Evolutionary conservation across 2,113 vertebrate genomes (phyloP).

Genomic region (Cnemophilus loriae): DNA sequence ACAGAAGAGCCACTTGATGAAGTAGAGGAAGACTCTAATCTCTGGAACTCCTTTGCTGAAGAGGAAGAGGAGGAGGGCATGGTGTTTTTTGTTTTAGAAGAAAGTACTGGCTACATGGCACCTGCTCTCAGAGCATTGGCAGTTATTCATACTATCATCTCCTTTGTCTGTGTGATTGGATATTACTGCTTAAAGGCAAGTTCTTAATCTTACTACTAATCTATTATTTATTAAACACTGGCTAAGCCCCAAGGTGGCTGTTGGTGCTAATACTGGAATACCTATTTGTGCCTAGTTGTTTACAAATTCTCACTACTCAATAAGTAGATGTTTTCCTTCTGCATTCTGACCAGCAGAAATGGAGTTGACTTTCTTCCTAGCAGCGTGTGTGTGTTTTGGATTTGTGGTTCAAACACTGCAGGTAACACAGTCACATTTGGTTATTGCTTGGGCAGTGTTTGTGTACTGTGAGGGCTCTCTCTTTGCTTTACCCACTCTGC

Average conservation of each 20-base stretch:
- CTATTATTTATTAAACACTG: not conserved
- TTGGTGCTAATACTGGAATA: not conserved
- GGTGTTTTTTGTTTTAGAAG: slow-evolving; percentile 94
- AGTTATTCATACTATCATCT: slow-evolving; percentile 92
- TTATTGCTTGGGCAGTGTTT: not conserved
- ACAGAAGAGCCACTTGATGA: slow-evolving; percentile 91
- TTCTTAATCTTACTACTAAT: not conserved
- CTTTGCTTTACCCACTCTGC: not conserved
- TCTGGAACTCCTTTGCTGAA: slow-evolving; percentile 87
- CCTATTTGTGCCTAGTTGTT: not conserved
- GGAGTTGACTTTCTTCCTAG: not conserved
- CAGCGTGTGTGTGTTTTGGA: not conserved
- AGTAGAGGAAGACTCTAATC: slow-evolving; percentile 74
- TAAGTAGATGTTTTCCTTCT: not conserved
- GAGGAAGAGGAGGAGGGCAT: slow-evolving; percentile 84
- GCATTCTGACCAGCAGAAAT: not conserved
- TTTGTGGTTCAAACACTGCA: not conserved
- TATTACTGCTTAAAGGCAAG: slow-evolving; percentile 96
- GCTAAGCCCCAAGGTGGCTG: not conserved
- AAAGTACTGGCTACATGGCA: slow-evolving; percentile 97
- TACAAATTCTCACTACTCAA: not conserved
- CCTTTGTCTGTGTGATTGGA: slow-evolving; percentile 93
- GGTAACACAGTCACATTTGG: not conserved
- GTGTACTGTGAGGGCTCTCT: not conserved
- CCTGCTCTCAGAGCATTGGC: slow-evolving; percentile 88